A percentile compares a stretch with the other conserved stretches of the same genome.
These are phyloP conservation scores for Nanorana parkeri DNA, from an alignment of 2,113 vertebrate genomes.

Conservation along the genomic window DNA sequence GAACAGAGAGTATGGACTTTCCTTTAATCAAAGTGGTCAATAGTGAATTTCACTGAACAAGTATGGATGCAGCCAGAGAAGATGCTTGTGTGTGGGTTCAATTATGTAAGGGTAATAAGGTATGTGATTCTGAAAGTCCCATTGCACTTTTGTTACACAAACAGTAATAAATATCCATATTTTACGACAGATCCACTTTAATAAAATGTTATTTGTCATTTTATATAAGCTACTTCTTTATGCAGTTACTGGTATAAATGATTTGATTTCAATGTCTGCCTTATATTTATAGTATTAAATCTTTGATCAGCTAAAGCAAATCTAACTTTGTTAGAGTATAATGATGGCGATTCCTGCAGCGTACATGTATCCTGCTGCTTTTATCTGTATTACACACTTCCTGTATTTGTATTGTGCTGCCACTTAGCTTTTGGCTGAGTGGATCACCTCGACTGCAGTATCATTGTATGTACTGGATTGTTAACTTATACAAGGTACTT, in stretches of 20 bases:
- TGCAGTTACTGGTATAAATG: not conserved
- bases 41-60: no score
- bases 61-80: no score
- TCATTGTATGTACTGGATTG: slow-evolving; percentile 73
- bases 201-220: no score
- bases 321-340: not conserved
- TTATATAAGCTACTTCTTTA: no score
- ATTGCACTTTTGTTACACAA: no score
- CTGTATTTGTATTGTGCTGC: slow-evolving; percentile 70
- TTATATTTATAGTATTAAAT: not conserved
- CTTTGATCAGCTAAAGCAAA: not conserved
- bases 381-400: slow-evolving; percentile 81
- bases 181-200: no score
- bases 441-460: slow-evolving; percentile 67
- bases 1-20: no score
- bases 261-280: not conserved
- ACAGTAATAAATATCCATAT: no score
- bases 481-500: slow-evolving; percentile 74
- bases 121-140: no score
- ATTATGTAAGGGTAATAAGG: no score
- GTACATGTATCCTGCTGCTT: slow-evolving; percentile 80
- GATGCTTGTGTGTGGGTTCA: no score
- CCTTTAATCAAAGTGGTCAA: no score
- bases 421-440: slow-evolving; percentile 70
- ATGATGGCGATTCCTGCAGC: slow-evolving; percentile 73